These are phyloP conservation scores for Potamarius usumacintae DNA, from an alignment of 2,113 vertebrate genomes.

Conservation along the genomic window DNA sequence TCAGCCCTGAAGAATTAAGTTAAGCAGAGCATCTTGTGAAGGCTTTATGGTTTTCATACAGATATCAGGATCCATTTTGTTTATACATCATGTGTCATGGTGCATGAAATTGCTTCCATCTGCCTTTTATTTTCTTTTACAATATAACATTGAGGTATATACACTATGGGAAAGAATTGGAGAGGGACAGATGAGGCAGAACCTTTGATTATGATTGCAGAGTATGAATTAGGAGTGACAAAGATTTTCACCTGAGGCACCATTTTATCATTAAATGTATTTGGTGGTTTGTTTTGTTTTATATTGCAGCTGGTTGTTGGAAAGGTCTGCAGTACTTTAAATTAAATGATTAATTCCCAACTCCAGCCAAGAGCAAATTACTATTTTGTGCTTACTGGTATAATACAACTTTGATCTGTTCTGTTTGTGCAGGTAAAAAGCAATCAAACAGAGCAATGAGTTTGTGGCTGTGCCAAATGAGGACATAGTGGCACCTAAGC, in stretches of 20 bases:
- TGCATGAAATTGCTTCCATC: slow-evolving; percentile 63
- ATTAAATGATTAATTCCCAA: slow-evolving; percentile 33
- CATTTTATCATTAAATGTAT: slow-evolving; percentile 33
- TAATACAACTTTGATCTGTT: neutral
- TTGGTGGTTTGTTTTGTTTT: slow-evolving; percentile 1
- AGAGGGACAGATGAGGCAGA: slow-evolving; percentile 9
- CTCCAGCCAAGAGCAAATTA: slow-evolving; percentile 21
- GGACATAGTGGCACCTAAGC: slow-evolving; percentile 14
- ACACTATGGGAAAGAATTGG: slow-evolving; percentile 34
- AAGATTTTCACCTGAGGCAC: slow-evolving; percentile 15
- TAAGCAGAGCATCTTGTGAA: slow-evolving; percentile 56
- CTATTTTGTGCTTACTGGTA: neutral
- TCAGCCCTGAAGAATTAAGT: slow-evolving; percentile 58
- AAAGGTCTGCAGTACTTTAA: slow-evolving; percentile 16
- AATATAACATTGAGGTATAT: slow-evolving; percentile 49
- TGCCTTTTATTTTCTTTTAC: slow-evolving; percentile 52
- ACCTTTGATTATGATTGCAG: slow-evolving; percentile 37
- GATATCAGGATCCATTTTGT: slow-evolving; percentile 63
- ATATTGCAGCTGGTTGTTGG: slow-evolving; percentile 24
- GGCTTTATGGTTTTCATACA: slow-evolving; percentile 57
- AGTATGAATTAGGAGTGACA: slow-evolving; percentile 23
- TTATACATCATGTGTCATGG: slow-evolving; percentile 63
- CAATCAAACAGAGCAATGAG: slow-evolving; percentile 38
- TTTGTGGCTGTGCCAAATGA: slow-evolving; percentile 31
- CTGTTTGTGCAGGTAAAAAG: slow-evolving; percentile 30